Conservation (phyloP, 1,140 invertebrate genomes). For the Anagrus nilaparvatae region DNA sequence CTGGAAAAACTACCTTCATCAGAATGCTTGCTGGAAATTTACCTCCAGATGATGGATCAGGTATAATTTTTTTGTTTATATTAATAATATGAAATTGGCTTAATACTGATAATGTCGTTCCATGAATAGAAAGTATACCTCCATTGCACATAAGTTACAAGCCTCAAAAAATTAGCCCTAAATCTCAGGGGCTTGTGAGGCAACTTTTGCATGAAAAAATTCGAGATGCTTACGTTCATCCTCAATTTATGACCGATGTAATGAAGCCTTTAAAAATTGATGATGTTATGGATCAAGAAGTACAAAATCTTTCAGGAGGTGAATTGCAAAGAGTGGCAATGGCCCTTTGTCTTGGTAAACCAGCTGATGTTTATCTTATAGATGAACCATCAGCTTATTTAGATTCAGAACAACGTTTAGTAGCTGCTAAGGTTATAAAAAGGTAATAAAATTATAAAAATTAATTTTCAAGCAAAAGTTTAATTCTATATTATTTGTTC, state of each 20-base stretch:
- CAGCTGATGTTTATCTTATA: slow-evolving; percentile 97
- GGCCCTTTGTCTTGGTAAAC: slow-evolving; percentile 93
- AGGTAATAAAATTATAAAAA: slow-evolving; percentile 45
- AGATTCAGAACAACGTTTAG: slow-evolving; percentile 99
- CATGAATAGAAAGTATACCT: slow-evolving; percentile 80
- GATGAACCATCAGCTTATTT: slow-evolving; percentile 99
- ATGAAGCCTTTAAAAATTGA: slow-evolving; percentile 98
- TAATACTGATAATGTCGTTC: too few species aligned
- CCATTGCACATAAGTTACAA: slow-evolving; percentile 98
- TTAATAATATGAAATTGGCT: not conserved
- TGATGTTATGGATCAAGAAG: slow-evolving; percentile 96
- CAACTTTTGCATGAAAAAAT: slow-evolving; percentile 93
- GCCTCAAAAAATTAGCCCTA: slow-evolving; percentile 99
- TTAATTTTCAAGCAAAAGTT: slow-evolving; percentile 1
- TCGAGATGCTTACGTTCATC: slow-evolving; percentile 92
- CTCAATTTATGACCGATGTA: slow-evolving; percentile 96
- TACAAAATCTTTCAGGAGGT: slow-evolving; percentile 97
- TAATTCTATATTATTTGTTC: slow-evolving; percentile 22
- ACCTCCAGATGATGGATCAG: slow-evolving; percentile 77
- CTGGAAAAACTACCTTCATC: slow-evolving; percentile 99
- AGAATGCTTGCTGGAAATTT: slow-evolving; percentile 95
- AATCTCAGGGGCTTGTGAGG: slow-evolving; percentile 87
- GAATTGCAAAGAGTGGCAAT: slow-evolving; percentile 97
- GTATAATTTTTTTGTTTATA: slow-evolving; percentile 32
- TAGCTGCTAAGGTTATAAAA: slow-evolving; percentile 98